Conservation (phyloP, 2,888 invertebrate genomes). For the Agonopterix subpropinquella region DNA sequence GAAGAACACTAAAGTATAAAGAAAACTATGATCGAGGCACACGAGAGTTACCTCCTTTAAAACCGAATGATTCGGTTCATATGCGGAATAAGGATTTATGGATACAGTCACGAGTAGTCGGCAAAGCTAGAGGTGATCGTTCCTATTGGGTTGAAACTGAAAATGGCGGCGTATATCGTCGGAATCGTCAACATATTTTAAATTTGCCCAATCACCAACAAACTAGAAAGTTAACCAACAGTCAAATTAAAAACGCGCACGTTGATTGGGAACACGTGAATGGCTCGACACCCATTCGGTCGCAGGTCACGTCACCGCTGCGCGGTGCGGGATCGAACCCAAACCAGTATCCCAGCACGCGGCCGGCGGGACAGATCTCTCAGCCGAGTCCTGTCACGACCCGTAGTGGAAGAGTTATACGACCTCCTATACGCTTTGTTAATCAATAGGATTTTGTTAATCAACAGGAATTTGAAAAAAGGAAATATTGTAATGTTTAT, state of each 20-base stretch:
- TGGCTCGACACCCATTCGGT: background rate
- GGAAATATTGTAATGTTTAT: background rate
- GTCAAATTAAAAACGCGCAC: background rate
- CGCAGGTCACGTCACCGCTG: background rate
- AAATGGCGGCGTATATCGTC: slow-evolving; percentile 2
- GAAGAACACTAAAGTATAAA: background rate
- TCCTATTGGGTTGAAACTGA: slow-evolving; percentile 7
- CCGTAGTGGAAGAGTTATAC: background rate
- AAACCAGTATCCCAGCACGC: background rate
- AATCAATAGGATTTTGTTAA: too few species aligned
- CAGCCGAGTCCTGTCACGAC: background rate
- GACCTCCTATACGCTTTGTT: background rate
- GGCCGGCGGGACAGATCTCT: background rate
- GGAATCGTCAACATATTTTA: slow-evolving; percentile 5
- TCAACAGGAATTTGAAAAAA: too few species aligned
- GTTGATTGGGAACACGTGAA: background rate
- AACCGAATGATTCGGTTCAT: background rate
- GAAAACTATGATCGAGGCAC: slow-evolving; percentile 2
- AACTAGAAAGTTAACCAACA: background rate
- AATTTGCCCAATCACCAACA: background rate
- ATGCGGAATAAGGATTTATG: background rate
- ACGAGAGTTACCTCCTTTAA: background rate
- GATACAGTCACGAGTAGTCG: background rate
- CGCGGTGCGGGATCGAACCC: background rate
- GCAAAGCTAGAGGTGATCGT: background rate